Conservation (phyloP, 2,797 vertebrate species). For the Ptychadena robeensis region DNA sequence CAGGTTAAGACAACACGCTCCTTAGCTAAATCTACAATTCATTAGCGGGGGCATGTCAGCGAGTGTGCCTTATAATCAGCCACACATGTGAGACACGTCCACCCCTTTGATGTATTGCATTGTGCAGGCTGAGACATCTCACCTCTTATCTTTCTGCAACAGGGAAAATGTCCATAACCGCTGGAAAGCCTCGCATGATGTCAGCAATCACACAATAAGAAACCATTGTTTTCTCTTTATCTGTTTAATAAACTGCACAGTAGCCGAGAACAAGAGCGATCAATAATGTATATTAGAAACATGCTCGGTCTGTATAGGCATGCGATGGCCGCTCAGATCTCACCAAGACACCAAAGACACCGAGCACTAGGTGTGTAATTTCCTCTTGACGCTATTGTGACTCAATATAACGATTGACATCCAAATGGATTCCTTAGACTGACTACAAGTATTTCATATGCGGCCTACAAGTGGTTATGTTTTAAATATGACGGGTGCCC, state of each 20-base stretch:
- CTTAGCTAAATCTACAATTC: slow-evolving; percentile 2
- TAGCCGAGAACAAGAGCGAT: slow-evolving; percentile 45
- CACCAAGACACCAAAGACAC: slow-evolving; percentile 5
- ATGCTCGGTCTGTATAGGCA: slow-evolving; percentile 23
- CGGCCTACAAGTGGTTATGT: too few relatives aligned
- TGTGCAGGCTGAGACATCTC: slow-evolving; percentile 23
- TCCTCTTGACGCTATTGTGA: too few relatives aligned
- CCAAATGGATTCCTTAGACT: too few relatives aligned
- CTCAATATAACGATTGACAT: too few relatives aligned
- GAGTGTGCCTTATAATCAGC: not conserved
- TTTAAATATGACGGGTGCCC: too few relatives aligned
- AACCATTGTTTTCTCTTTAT: slow-evolving; percentile 16
- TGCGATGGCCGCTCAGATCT: slow-evolving; percentile 37
- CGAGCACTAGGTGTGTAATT: too few relatives aligned
- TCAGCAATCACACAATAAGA: not conserved
- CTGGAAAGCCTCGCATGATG: not conserved
- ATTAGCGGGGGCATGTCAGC: slow-evolving; percentile 19
- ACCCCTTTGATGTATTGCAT: slow-evolving; percentile 24
- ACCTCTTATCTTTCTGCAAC: slow-evolving; percentile 41
- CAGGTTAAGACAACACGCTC: slow-evolving; percentile 5
- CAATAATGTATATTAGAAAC: slow-evolving; percentile 59
- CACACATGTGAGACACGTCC: not conserved
- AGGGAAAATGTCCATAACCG: slow-evolving; percentile 15
- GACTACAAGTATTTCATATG: too few relatives aligned
- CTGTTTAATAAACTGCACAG: slow-evolving; percentile 41